Evolutionary conservation across 2,888 invertebrate species (phyloP).

Genomic region (Drosophila suboccidentalis): DNA sequence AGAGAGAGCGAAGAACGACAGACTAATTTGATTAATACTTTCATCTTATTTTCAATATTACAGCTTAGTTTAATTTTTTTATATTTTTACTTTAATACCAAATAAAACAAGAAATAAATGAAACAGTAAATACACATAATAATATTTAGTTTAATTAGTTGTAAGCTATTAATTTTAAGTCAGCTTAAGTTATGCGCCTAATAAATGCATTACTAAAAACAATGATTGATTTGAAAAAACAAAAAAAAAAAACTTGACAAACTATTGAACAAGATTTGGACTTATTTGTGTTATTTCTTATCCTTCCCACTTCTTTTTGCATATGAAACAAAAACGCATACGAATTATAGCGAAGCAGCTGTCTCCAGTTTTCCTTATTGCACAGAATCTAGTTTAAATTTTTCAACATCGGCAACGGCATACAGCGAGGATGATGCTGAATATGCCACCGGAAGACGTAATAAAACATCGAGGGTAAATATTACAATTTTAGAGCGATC

Average conservation of each 20-base stretch:
- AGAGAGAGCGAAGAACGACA: conserved; percentile 18
- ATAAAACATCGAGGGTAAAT: conserved; percentile 90
- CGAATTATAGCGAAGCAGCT: conserved; percentile 85
- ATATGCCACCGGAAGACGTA: conserved; percentile 90
- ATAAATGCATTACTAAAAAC: conserved; percentile 78
- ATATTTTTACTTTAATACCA: conserved; percentile 16
- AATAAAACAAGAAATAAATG: conserved; percentile 39
- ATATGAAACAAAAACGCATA: conserved; percentile 70
- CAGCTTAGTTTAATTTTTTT: conserved; percentile 52
- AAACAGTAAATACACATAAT: conserved; percentile 17
- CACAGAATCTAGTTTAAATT: conserved; percentile 87
- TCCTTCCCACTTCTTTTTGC: conserved; percentile 80
- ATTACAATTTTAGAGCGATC: conserved; percentile 76
- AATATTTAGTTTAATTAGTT: conserved; percentile 55
- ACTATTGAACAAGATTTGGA: conserved; percentile 73
- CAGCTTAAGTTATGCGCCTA: conserved; percentile 70
- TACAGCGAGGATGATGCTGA: conserved; percentile 91
- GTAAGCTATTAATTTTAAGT: conserved; percentile 55
- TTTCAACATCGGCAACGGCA: conserved; percentile 88
- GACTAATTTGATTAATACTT: conserved; percentile 37
- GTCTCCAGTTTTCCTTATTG: conserved; percentile 86
- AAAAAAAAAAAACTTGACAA: conserved; percentile 37
- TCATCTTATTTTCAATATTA: conserved; percentile 46
- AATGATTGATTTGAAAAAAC: conserved; percentile 34
- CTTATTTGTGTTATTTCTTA: conserved; percentile 78